Conservation (phyloP, 2,797 vertebrate genomes). For the Oceanodroma leucorhoa region DNA sequence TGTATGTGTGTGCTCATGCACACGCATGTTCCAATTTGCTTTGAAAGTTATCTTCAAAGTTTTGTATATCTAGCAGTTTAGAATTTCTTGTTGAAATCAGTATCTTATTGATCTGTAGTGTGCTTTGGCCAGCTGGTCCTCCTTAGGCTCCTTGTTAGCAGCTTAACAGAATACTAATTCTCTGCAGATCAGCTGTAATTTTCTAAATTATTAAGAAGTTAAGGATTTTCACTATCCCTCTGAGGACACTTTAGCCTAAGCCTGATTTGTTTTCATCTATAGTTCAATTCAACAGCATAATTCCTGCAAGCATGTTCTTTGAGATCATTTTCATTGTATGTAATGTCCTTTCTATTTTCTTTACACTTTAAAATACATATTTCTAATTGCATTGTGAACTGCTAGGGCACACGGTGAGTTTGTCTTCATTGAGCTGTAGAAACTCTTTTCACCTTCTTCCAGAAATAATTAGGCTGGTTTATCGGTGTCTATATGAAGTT, state of each 20-base stretch:
- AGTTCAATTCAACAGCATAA: neutral
- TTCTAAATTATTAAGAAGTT: neutral
- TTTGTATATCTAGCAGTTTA: neutral
- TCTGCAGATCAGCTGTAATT: neutral
- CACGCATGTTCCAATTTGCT: neutral
- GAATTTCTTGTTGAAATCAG: neutral
- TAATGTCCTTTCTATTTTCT: neutral
- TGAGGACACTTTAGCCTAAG: neutral
- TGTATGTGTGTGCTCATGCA: accelerated
- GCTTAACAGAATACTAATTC: neutral
- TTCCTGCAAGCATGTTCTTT: neutral
- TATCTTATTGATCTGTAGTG: neutral
- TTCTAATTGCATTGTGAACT: neutral
- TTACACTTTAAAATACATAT: neutral
- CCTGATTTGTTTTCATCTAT: neutral
- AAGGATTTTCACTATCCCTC: neutral
- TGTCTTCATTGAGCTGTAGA: neutral
- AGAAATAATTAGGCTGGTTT: neutral
- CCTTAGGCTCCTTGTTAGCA: neutral
- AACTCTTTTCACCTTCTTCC: neutral
- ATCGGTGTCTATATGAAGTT: neutral
- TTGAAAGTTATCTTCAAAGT: neutral
- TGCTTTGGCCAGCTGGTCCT: neutral
- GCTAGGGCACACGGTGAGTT: neutral
- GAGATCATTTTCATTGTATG: neutral